Conservation (phyloP, 2,797 vertebrate species). For the Sebastes alutus region DNA sequence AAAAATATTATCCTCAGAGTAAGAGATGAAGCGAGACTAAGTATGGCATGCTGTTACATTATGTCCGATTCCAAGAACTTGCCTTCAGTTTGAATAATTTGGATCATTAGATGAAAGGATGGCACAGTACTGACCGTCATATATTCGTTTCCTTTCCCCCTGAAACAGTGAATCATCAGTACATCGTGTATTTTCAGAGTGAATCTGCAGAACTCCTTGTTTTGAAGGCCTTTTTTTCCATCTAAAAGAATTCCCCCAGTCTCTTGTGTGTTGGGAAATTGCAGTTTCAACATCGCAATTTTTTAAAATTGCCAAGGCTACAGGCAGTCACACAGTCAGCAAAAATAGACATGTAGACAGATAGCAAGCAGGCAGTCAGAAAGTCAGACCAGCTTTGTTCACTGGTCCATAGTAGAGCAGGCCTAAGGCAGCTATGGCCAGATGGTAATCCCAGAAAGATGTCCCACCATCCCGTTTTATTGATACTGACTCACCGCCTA, state of each 20-base stretch:
- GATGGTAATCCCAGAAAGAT: conserved; percentile 37
- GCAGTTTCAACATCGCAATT: background rate
- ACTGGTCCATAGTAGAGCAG: conserved; percentile 34
- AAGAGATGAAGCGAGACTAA: background rate
- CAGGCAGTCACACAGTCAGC: background rate
- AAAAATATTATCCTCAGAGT: conserved; percentile 1
- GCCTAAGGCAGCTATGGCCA: conserved; percentile 24
- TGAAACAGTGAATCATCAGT: background rate
- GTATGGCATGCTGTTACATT: background rate
- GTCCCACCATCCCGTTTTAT: conserved; percentile 14
- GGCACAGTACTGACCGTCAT: background rate
- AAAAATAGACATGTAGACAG: background rate
- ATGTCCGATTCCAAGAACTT: conserved; percentile 2
- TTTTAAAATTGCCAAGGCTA: background rate
- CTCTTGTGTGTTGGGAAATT: background rate
- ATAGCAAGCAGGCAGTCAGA: conserved; percentile 28
- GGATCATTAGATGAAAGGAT: background rate
- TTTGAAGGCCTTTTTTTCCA: background rate
- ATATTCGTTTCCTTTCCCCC: background rate
- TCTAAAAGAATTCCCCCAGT: background rate
- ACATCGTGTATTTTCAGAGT: background rate
- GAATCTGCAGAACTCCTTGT: background rate
- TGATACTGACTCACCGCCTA: conserved; percentile 13
- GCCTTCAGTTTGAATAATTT: conserved; percentile 19
- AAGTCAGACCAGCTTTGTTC: conserved; percentile 46